phyloP scores from a whole-genome alignment of 2,113 vertebrate species.

The Anas platyrhynchos region DNA sequence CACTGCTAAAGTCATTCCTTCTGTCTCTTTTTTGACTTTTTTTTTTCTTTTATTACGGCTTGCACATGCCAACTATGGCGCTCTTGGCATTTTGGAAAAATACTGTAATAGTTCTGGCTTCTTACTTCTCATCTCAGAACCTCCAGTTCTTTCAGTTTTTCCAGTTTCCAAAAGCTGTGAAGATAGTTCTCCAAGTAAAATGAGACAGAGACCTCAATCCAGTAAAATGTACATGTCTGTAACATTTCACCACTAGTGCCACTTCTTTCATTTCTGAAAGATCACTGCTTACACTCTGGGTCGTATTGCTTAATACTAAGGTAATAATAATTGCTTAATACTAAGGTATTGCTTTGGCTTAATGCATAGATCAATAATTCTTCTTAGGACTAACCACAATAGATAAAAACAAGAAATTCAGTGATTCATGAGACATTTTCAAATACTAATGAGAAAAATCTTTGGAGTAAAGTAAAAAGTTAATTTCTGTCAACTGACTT shows the following conservation, averaged over 20 bases:
- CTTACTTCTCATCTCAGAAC: not conserved
- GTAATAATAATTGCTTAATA: not conserved
- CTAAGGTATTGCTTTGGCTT: not conserved
- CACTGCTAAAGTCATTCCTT: not conserved
- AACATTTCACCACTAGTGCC: not conserved
- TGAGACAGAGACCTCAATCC: not conserved
- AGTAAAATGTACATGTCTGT: not conserved
- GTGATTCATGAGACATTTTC: not conserved
- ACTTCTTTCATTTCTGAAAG: not conserved
- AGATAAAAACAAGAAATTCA: not conserved
- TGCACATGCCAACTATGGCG: not conserved
- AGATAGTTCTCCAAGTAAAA: not conserved
- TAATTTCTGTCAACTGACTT: not conserved
- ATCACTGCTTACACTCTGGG: not conserved
- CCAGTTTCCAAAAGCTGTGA: not conserved
- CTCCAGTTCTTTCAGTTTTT: not conserved
- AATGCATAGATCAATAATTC: fast-evolving
- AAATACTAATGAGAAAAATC: not conserved
- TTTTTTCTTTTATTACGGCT: not conserved
- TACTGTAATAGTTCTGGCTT: not conserved
- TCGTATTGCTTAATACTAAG: not conserved
- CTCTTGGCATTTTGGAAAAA: slow-evolving; percentile 19
- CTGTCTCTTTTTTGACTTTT: not conserved
- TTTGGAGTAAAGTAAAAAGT: not conserved
- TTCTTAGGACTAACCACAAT: not conserved